phyloP scores from a whole-genome alignment of 2,888 invertebrate species.

The Orchestes rusci region DNA sequence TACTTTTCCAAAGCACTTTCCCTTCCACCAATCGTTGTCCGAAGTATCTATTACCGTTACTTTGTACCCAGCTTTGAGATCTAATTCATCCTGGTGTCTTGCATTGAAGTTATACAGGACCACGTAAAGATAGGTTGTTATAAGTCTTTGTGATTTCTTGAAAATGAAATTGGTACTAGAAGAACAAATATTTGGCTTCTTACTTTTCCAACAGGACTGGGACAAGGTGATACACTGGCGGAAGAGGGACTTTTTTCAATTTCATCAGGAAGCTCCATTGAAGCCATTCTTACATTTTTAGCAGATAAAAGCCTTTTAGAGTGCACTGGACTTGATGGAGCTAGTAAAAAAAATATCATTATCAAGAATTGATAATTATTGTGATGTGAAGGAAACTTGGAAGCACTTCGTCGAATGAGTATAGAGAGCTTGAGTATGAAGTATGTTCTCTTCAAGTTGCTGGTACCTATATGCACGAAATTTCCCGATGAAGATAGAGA shows the following conservation, averaged over 20 bases:
- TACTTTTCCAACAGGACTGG: slow-evolving; percentile 62
- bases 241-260: slow-evolving; percentile 87
- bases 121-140: slow-evolving; percentile 89
- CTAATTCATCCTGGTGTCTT: slow-evolving; percentile 87
- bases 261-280: slow-evolving; percentile 87
- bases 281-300: slow-evolving; percentile 82
- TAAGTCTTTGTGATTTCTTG: slow-evolving; percentile 75
- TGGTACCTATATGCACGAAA: too few species aligned
- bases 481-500: too few species aligned
- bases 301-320: slow-evolving; percentile 74
- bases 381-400: background rate
- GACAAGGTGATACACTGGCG: slow-evolving; percentile 89
- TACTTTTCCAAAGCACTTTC: slow-evolving; percentile 81
- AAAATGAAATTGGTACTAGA: slow-evolving; percentile 11
- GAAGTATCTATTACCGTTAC: slow-evolving; percentile 91
- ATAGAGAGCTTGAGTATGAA: too few species aligned
- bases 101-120: slow-evolving; percentile 93
- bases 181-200: slow-evolving; percentile 1
- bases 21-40: slow-evolving; percentile 97
- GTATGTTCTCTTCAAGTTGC: too few species aligned
- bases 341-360: too few species aligned
- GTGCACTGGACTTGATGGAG: slow-evolving; percentile 88
- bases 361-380: too few species aligned
- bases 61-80: slow-evolving; percentile 85
- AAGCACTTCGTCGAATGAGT: background rate